Conservation (phyloP, 2,888 invertebrate genomes). For the Oxycera nigricornis region DNA sequence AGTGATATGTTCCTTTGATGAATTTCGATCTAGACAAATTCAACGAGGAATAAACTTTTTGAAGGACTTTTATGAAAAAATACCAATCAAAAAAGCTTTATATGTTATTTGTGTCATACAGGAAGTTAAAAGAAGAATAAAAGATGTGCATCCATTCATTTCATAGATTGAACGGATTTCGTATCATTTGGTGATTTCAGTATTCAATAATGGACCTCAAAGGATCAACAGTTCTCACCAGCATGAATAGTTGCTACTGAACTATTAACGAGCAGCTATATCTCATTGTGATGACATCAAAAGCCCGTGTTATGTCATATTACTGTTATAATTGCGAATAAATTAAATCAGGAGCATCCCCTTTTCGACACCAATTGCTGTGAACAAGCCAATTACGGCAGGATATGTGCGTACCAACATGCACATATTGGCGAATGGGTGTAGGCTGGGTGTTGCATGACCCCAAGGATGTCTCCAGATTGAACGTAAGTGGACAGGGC, state of each 20-base stretch:
- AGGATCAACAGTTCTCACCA: no score
- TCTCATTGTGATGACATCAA: conserved; percentile 32
- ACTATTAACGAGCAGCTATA: not conserved
- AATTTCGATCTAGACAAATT: not conserved
- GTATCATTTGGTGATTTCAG: no score
- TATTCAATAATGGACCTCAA: no score
- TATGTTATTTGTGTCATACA: not conserved
- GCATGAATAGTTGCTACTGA: not conserved
- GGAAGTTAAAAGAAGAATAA: not conserved
- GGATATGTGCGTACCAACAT: conserved; percentile 24
- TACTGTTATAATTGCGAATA: conserved; percentile 41
- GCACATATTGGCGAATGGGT: not conserved
- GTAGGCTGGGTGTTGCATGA: not conserved
- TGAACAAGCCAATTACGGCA: conserved; percentile 40
- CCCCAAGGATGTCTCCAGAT: conserved; percentile 31
- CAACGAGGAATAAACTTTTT: not conserved
- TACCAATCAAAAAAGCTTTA: not conserved
- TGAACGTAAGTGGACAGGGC: conserved; percentile 27
- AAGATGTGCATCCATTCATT: no score
- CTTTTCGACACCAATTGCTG: conserved; percentile 41
- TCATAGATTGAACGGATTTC: no score
- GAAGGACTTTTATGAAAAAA: not conserved
- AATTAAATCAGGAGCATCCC: conserved; percentile 40
- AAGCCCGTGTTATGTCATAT: conserved; percentile 34
- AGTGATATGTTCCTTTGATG: not conserved